phyloP scores from a whole-genome alignment of 1,140 invertebrate species.

The Wasmannia auropunctata region DNA sequence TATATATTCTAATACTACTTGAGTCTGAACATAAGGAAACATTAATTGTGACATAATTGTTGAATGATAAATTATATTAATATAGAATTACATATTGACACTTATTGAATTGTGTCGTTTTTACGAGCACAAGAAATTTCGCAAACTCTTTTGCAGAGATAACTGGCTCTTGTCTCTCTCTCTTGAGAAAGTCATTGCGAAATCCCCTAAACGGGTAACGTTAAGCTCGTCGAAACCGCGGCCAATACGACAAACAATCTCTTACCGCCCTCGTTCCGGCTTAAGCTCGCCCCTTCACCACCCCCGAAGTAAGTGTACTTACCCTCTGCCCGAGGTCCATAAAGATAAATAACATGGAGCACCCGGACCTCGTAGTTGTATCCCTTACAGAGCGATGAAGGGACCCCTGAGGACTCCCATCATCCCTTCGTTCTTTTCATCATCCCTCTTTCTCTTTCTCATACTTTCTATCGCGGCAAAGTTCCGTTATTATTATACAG shows the following conservation, averaged over 20 bases:
- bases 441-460: constrained; percentile 40
- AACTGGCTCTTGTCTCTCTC: background rate
- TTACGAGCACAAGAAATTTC: background rate
- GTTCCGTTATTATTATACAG: no score
- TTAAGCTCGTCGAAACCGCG: constrained; percentile 78
- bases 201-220: constrained; percentile 76
- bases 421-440: constrained; percentile 44
- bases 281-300: constrained; percentile 77
- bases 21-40: background rate
- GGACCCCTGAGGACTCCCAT: constrained; percentile 55
- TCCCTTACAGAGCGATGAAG: constrained; percentile 66
- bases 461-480: constrained; percentile 2
- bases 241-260: constrained; percentile 84
- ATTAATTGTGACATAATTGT: background rate
- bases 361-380: constrained; percentile 66
- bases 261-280: constrained; percentile 80
- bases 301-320: constrained; percentile 83
- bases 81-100: constrained; percentile 12
- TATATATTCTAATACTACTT: background rate
- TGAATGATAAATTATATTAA: constrained; percentile 11
- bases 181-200: constrained; percentile 32
- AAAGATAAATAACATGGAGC: constrained; percentile 85
- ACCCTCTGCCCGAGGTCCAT: constrained; percentile 85
- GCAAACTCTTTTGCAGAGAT: background rate
- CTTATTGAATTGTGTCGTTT: constrained; percentile 63